Evolutionary conservation across 2,797 vertebrate species (phyloP), one percentile per base, ranked within the genome.

Genomic region (Rhodeus uyekii): DNA sequence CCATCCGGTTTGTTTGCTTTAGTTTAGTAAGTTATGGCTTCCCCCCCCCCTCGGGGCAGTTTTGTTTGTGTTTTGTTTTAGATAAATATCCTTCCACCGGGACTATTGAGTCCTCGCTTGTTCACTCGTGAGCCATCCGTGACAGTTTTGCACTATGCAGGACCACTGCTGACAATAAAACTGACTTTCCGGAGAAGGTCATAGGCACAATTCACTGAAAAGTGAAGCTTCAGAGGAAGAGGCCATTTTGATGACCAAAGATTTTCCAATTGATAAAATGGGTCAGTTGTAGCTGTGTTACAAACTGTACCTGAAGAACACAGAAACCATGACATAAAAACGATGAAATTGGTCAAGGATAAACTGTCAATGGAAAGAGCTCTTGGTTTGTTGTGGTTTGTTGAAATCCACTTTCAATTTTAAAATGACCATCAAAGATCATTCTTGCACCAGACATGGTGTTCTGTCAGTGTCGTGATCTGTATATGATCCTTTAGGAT

Each of bases 401-500:
- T 81, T 4, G 50, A 83, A n/a, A 39, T 53, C 14, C 12, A 71
- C 69, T 16, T 83, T 87, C 63, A 73, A 76, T 22, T 86, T 76
- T 38, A 77, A 81, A 18, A 32, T 68, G 2, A 46, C 44, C 4
- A 18, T 32, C 18, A 64, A 80, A 53, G 29, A 85, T 8, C 27
- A 53, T 19, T 50, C 75, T 7, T 39, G 16, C 13, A 82, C 74
- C 13, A 86, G 60, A 42, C 39, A 39, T 38, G 85, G 78, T 22
- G 77, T 86, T 34, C 19, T 86, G 6, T 86, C 67, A 0, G 53
- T 16, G 5, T 32, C 76, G 18, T 82, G 83, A 34, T 84, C 79
- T 9, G 19, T 86, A 10, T 78, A 80, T 60, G 81, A 85, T 39
- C 81, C 81, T n/a, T 46, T 80, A n/a, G 71, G 63, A 19, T 75